These are phyloP conservation scores for Sussaba pulchella DNA, from an alignment of 2,888 invertebrate species.

Conservation along the genomic window DNA sequence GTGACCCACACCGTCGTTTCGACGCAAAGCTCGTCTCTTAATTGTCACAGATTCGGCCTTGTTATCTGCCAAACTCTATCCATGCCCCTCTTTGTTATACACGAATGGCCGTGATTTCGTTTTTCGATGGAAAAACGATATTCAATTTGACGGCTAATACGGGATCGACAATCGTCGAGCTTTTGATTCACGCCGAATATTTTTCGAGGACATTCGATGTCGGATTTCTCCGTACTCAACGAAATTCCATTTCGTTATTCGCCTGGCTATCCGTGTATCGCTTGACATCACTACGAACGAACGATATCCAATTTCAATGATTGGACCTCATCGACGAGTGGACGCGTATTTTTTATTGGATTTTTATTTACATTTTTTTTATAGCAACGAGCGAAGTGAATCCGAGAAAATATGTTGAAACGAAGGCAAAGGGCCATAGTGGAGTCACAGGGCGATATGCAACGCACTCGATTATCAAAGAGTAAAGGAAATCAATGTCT, in stretches of 20 bases:
- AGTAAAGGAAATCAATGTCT: not conserved
- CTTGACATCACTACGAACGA: not conserved
- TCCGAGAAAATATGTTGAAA: not conserved
- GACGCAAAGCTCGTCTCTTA: not conserved
- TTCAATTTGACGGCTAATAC: slow-evolving; percentile 2
- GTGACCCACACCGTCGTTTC: not conserved
- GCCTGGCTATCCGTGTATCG: not conserved
- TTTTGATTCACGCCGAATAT: not conserved
- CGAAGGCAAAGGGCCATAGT: not conserved
- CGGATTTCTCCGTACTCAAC: not conserved
- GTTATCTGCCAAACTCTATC: not conserved
- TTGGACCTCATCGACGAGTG: slow-evolving; percentile 16
- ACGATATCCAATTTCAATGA: slow-evolving; percentile 31
- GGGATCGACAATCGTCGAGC: slow-evolving; percentile 8
- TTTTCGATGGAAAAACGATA: slow-evolving; percentile 31
- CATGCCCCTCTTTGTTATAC: not conserved
- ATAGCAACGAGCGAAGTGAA: not conserved
- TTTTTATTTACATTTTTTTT: slow-evolving; percentile 34
- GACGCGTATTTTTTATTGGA: slow-evolving; percentile 6
- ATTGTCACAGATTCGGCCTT: not conserved
- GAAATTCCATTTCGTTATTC: slow-evolving; percentile 9
- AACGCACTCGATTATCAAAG: not conserved
- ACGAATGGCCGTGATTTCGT: not conserved
- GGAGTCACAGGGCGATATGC: not conserved
- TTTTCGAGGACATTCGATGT: slow-evolving; percentile 2